These are phyloP conservation scores for Gymnocypris eckloni DNA, from an alignment of 2,797 vertebrate species.

Conservation along the genomic window DNA sequence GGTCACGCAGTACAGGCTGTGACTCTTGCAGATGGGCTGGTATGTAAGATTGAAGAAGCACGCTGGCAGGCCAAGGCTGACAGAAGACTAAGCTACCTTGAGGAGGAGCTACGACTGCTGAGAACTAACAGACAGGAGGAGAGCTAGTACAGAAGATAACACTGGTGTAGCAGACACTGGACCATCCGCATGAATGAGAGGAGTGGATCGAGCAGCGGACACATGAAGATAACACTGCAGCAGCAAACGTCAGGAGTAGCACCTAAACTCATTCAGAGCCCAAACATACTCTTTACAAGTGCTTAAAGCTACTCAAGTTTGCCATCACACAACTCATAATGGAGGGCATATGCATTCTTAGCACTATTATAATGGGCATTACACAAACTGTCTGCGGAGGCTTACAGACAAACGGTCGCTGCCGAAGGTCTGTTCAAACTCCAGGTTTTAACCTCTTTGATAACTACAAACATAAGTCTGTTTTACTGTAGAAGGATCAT, in stretches of 20 bases:
- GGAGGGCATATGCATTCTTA: neutral
- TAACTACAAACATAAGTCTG: neutral
- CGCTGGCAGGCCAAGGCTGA: slow-evolving; percentile 88
- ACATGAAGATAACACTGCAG: neutral
- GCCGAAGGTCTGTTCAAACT: neutral
- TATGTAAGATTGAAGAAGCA: slow-evolving; percentile 94
- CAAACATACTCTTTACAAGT: neutral
- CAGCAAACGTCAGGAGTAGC: neutral
- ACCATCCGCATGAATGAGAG: neutral
- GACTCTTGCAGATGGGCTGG: slow-evolving; percentile 95
- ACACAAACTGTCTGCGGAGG: neutral
- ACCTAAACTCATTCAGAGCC: neutral
- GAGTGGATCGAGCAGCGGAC: neutral
- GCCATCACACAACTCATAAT: neutral
- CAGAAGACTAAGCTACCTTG: slow-evolving; percentile 85
- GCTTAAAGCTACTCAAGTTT: neutral
- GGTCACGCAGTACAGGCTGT: slow-evolving; percentile 94
- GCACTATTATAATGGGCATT: neutral
- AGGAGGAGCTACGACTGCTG: slow-evolving; percentile 88
- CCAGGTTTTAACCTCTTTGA: neutral
- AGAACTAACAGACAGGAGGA: slow-evolving; percentile 84
- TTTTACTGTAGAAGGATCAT: neutral
- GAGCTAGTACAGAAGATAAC: slow-evolving; percentile 44
- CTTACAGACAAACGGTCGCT: neutral
- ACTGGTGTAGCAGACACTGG: slow-evolving; percentile 26